phyloP scores from a whole-genome alignment of 2,888 invertebrate genomes.

The Dastarcus helophoroides region DNA sequence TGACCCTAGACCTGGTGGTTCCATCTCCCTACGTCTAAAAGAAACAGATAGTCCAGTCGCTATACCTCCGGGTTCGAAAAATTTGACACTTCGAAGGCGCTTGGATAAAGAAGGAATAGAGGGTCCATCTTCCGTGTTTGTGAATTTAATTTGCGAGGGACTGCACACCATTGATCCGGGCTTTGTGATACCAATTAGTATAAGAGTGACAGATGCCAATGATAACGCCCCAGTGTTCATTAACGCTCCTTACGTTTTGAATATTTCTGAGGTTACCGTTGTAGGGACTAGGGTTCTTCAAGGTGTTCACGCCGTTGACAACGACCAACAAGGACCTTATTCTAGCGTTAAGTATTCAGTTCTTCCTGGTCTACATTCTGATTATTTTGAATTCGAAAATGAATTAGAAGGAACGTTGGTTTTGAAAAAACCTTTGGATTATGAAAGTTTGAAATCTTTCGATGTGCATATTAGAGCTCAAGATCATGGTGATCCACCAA shows the following conservation, averaged over 20 bases:
- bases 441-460: conserved; percentile 67
- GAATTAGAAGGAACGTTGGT: conserved; percentile 76
- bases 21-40: conserved; percentile 66
- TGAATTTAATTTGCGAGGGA: conserved; percentile 76
- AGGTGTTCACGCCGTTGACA: conserved; percentile 67
- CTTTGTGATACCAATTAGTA: conserved; percentile 69
- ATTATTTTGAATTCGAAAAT: conserved; percentile 73
- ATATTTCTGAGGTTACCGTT: conserved; percentile 72
- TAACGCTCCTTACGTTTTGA: conserved; percentile 69
- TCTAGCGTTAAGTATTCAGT: conserved; percentile 78
- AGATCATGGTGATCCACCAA: conserved; percentile 75
- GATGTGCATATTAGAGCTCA: conserved; percentile 62
- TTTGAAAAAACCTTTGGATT: conserved; percentile 69
- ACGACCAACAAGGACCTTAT: conserved; percentile 80
- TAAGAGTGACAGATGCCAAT: conserved; percentile 82
- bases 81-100: conserved; percentile 62
- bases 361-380: conserved; percentile 65
- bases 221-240: conserved; percentile 79
- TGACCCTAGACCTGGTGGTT: conserved; percentile 63
- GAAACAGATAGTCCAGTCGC: conserved; percentile 70
- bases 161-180: conserved; percentile 56
- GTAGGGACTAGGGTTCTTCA: conserved; percentile 62
- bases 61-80: conserved; percentile 66
- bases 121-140: conserved; percentile 76
- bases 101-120: conserved; percentile 76